Conservation (phyloP, 1,140 invertebrate species). For the Euura saliciscinereae region DNA sequence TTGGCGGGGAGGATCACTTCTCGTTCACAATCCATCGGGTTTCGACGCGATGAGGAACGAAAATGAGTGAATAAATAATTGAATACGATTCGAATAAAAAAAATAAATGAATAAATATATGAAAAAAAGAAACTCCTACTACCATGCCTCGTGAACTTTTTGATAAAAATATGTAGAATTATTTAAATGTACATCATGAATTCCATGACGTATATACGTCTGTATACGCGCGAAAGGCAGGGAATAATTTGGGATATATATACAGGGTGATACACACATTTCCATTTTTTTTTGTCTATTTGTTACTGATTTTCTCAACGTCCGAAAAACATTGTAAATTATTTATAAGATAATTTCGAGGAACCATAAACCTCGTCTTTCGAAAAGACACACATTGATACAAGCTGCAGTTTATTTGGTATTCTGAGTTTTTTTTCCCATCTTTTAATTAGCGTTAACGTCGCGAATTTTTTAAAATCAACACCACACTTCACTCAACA, state of each 20-base stretch:
- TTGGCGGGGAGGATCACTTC: neutral
- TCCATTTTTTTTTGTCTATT: too few relatives aligned
- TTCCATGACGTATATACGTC: neutral
- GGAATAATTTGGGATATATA: neutral
- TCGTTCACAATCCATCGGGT: neutral
- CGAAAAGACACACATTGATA: slow-evolving; percentile 28
- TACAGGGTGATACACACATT: neutral
- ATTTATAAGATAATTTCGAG: slow-evolving; percentile 39
- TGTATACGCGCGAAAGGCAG: slow-evolving; percentile 1
- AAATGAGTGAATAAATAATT: neutral
- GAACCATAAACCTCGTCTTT: slow-evolving; percentile 14
- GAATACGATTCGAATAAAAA: neutral
- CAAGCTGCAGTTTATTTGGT: slow-evolving; percentile 37
- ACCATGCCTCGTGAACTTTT: slow-evolving; percentile 5
- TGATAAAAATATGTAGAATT: slow-evolving; percentile 13
- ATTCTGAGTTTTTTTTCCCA: slow-evolving; percentile 13
- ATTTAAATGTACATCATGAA: slow-evolving; percentile 8
- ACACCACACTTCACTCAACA: too few relatives aligned
- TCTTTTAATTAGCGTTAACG: too few relatives aligned
- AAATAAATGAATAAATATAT: slow-evolving; percentile 1
- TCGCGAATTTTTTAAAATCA: too few relatives aligned
- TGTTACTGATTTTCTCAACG: slow-evolving; percentile 30
- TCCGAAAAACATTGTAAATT: slow-evolving; percentile 58
- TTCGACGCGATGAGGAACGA: neutral
- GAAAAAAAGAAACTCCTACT: slow-evolving; percentile 18